Evolutionary conservation across 2,888 invertebrate genomes (phyloP).

Genomic region (Melikaiella ostensackeni): DNA sequence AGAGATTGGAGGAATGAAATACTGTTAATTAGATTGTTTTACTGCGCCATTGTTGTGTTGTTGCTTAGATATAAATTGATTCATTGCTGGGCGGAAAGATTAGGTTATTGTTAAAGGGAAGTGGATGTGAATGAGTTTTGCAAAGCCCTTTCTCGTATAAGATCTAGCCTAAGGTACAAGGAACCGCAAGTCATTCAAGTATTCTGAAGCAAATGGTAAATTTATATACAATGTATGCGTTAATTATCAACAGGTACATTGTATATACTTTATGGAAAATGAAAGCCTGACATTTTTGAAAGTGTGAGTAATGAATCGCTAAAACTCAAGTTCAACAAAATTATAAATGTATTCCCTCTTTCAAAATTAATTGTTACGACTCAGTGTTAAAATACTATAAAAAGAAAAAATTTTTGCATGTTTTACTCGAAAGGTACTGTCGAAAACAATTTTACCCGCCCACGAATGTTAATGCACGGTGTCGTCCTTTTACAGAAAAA

Average conservation of each 20-base stretch:
- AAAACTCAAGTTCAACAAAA: neutral
- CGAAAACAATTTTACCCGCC: slow-evolving; percentile 22
- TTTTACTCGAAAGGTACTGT: neutral
- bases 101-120: neutral
- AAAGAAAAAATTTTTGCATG: slow-evolving; percentile 6
- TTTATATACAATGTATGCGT: neutral
- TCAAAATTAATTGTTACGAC: neutral
- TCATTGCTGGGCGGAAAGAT: slow-evolving; percentile 21
- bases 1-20: neutral
- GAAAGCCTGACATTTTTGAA: neutral
- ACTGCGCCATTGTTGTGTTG: slow-evolving; percentile 1
- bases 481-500: slow-evolving; percentile 13
- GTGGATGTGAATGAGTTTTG: slow-evolving; percentile 8
- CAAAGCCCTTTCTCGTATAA: neutral
- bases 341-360: neutral
- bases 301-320: neutral
- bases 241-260: neutral
- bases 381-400: neutral
- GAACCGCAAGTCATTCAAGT: slow-evolving; percentile 19
- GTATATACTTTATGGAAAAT: neutral
- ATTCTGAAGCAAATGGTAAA: slow-evolving; percentile 9
- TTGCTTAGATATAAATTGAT: slow-evolving; percentile 2
- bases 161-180: slow-evolving; percentile 1
- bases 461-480: slow-evolving; percentile 10
- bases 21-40: slow-evolving; percentile 14